Evolutionary conservation across 1,140 invertebrate species (phyloP).

Genomic region (Anoplolepis gracilipes): DNA sequence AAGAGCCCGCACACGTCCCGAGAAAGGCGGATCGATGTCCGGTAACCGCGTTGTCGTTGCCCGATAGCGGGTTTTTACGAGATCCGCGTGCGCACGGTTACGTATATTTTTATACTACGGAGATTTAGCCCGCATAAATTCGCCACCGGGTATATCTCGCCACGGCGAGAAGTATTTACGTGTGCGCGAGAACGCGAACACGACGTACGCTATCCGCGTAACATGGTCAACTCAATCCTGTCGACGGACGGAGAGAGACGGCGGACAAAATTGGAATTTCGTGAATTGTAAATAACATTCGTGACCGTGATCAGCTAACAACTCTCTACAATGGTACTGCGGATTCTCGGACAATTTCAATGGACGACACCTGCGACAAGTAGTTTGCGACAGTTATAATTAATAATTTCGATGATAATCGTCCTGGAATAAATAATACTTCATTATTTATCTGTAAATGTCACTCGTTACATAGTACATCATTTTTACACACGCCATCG

Average conservation of each 20-base stretch:
- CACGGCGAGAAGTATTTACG: constrained; percentile 1
- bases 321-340: constrained; percentile 15
- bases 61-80: constrained; percentile 20
- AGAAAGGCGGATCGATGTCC: constrained; percentile 52
- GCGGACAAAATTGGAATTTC: constrained; percentile 51
- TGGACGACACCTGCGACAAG: constrained; percentile 40
- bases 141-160: constrained; percentile 4
- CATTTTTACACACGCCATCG: neutral
- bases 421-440: neutral
- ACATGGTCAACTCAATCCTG: neutral
- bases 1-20: neutral
- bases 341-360: constrained; percentile 37
- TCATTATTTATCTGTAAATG: constrained; percentile 50
- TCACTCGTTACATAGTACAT: constrained; percentile 29
- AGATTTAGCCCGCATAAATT: constrained; percentile 43
- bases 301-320: constrained; percentile 22
- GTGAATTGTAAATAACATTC: constrained; percentile 44
- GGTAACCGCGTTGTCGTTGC: constrained; percentile 34
- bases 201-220: neutral
- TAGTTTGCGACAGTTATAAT: constrained; percentile 21
- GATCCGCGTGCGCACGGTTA: neutral
- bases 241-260: constrained; percentile 9
- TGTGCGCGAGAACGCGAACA: constrained; percentile 2
- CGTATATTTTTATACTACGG: constrained; percentile 13
- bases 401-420: constrained; percentile 41